These are phyloP conservation scores for Sebastes minor DNA, from an alignment of 2,797 vertebrate species.

Conservation along the genomic window DNA sequence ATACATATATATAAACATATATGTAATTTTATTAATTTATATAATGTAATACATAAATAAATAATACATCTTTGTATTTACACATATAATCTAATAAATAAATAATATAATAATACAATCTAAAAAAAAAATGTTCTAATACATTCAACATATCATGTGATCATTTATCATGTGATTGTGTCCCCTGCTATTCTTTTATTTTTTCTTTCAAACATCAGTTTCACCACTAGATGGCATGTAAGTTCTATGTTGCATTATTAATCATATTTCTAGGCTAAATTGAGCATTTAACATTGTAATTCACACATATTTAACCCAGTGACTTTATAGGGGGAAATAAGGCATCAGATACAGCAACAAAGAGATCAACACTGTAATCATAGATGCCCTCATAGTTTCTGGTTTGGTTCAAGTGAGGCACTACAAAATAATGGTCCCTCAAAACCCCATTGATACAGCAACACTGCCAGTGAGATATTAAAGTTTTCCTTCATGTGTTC, in stretches of 20 bases:
- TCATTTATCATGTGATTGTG: too few relatives aligned
- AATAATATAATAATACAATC: too few relatives aligned
- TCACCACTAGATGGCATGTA: conserved; percentile 69
- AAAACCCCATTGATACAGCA: conserved; percentile 10
- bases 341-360: background rate
- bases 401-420: background rate
- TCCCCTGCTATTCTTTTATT: background rate
- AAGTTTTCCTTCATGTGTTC: conserved; percentile 55
- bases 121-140: too few relatives aligned
- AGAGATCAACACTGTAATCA: background rate
- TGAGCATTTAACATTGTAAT: conserved; percentile 42
- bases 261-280: conserved; percentile 5
- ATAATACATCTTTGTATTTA: background rate
- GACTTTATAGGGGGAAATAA: conserved; percentile 12
- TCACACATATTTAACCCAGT: conserved; percentile 29
- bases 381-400: background rate
- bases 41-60: too few relatives aligned
- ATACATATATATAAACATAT: too few relatives aligned
- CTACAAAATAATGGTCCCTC: background rate
- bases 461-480: conserved; percentile 28
- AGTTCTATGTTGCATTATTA: conserved; percentile 8
- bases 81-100: too few relatives aligned
- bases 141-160: background rate
- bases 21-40: too few relatives aligned
- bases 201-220: background rate